Conservation (phyloP, 2,888 invertebrate species). For the Pachymerium ferrugineum region DNA sequence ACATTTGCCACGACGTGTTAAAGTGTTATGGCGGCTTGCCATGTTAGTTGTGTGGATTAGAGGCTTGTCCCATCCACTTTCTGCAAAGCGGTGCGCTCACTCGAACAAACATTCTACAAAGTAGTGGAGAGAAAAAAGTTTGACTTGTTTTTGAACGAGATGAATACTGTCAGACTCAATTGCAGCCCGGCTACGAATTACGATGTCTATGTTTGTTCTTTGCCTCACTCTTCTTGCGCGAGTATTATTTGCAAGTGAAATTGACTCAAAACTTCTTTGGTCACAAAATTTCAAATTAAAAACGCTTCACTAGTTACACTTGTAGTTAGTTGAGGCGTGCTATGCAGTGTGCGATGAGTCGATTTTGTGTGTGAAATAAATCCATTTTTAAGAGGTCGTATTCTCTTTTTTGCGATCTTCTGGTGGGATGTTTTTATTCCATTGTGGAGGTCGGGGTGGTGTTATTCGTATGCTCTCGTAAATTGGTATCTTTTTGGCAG, state of each 20-base stretch:
- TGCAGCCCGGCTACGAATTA: neutral
- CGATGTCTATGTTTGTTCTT: neutral
- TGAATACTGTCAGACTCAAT: conserved; percentile 1
- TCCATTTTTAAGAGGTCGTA: neutral
- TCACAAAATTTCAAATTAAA: conserved; percentile 12
- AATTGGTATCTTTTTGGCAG: neutral
- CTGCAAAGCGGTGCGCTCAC: neutral
- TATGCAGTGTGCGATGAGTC: neutral
- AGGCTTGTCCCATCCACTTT: neutral
- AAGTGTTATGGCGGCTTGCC: neutral
- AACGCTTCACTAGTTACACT: neutral
- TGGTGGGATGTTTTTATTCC: neutral
- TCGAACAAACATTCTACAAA: neutral
- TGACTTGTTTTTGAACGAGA: neutral
- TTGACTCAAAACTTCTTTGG: neutral
- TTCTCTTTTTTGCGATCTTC: neutral
- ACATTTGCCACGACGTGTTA: neutral
- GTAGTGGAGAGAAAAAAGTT: neutral
- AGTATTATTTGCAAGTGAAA: conserved; percentile 9
- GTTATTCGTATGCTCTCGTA: neutral
- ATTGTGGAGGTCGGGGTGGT: neutral
- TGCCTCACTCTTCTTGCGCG: neutral
- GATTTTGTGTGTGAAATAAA: neutral
- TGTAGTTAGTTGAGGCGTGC: neutral
- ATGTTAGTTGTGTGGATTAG: conserved; percentile 4